Base-by-base conservation (phyloP, 2,113 vertebrate species). In the Benitochromis conjunctus region DNA sequence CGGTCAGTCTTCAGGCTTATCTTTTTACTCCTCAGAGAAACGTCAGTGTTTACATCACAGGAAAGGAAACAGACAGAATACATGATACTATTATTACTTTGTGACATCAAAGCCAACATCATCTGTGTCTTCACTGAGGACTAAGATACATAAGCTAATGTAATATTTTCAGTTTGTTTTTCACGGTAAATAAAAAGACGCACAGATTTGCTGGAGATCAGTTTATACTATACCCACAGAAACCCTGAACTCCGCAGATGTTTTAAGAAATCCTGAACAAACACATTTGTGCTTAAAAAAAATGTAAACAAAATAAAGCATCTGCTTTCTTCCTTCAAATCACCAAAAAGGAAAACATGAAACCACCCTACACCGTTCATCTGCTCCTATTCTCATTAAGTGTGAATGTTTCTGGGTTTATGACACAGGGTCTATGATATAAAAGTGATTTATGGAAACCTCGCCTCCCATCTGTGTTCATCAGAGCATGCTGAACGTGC, bases 391-490 rank as follows among this genome's bases (percentile, higher is more conserved):
- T 76, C 1, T 2, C 26, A 53, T 76, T 76, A n/a, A 31, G 46
- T 51, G 69, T 51, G 26, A 13, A n/a, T 31, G 11, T 51, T 31
- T 53, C 16, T 71, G 41, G 66, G 26, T 71, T 51, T 51, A 76
- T 51, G 18, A 74, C n/a, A 43, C 12, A 2, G 21, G 21, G 24
- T 48, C 21, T 48, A 74, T 51, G 16, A 51, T 31, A 53, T 13
- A 31, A 26, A 51, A 76, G 48, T 34, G 46, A 53, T 76, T 76
- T 76, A 76, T 29, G 53, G 13, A 51, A 83, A 88, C 58, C 38
- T 62, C 3, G 8, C 69, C 48, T 58, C 34, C 71, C 88, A 80
- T 86, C 81, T 86, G 81, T 58, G 86, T 29, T 82, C 86, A 89
- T 41, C 3, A 57, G 18, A 79, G 79, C 64, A 38, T 38, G n/a